Percentiles rank a stretch among this genome's conserved stretches.
phyloP scores from a whole-genome alignment of 2,113 vertebrate genomes.

The Tauraco erythrolophus region DNA sequence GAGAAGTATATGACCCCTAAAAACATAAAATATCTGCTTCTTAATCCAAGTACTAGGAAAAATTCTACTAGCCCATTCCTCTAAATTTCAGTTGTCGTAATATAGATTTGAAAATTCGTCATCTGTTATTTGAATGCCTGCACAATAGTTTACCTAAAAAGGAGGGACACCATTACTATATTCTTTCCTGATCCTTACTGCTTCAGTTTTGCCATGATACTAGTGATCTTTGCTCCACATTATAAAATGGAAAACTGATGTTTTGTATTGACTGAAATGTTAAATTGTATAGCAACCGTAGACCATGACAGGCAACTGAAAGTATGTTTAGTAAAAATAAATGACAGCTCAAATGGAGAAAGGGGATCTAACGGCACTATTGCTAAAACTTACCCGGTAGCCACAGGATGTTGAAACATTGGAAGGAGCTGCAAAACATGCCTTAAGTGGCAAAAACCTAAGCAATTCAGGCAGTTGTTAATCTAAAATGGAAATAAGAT shows the following conservation, averaged over 20 bases:
- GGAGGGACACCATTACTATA: accelerated
- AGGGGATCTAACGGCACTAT: background rate
- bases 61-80: background rate
- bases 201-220: background rate
- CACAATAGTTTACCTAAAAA: background rate
- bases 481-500: conserved; percentile 1
- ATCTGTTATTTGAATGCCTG: background rate
- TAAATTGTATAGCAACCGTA: background rate
- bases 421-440: background rate
- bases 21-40: background rate
- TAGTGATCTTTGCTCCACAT: background rate
- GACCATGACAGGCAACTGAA: background rate
- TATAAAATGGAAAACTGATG: background rate
- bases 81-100: background rate
- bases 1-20: background rate
- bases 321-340: background rate
- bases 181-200: background rate
- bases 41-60: background rate
- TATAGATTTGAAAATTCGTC: background rate
- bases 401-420: background rate
- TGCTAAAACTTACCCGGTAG: background rate
- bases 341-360: background rate
- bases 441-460: background rate
- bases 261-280: background rate
- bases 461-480: background rate